Base-by-base conservation (phyloP, 2,888 invertebrate genomes). In the Fragum sueziense region DNA sequence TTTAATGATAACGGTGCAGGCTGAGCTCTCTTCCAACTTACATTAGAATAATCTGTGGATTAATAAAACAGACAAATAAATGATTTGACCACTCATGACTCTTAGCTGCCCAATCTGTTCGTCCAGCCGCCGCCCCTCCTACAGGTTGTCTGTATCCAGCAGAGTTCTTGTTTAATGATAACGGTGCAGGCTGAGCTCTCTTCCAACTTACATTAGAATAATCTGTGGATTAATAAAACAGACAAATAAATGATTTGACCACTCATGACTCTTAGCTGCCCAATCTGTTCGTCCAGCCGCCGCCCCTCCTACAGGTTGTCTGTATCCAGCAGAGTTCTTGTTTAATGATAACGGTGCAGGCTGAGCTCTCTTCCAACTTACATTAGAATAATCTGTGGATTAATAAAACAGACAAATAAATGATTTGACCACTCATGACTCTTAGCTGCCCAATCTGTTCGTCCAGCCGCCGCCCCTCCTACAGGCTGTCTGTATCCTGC, bases 21-120 rank as follows among this genome's bases (percentile, higher is more conserved):
- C 65, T 91, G 90, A 6, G 90, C 90, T 69, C 90, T 80, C 82
- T 91, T 92, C 91, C 91, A 92, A 70, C 93, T 93, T 82, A 93
- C 86, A 89, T 92, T 82, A 88, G 92, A 73, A 91, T 89, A 87
- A 86, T 93, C 88, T 94, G 94, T n/a, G n/a, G n/a, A 94, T n/a
- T n/a, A n/a, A n/a, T n/a, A n/a, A n/a, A n/a, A n/a, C n/a, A n/a
- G n/a, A n/a, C n/a, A n/a, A n/a, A n/a, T n/a, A n/a, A n/a, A n/a
- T n/a, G n/a, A n/a, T 41, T 11, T 41, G n/a, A 47, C 6, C 17
- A 47, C 17, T 20, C 7, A 47, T 37, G 20, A 88, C 91, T 88
- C 95, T 97, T 97, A 80, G 97, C 96, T 76, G 96, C 96, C 97
- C 97, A 97, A 93, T 96, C 96, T 73, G 96, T 95, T 79, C 96